Base-by-base conservation (phyloP, 2,888 invertebrate genomes). In the Globia sparganii region DNA sequence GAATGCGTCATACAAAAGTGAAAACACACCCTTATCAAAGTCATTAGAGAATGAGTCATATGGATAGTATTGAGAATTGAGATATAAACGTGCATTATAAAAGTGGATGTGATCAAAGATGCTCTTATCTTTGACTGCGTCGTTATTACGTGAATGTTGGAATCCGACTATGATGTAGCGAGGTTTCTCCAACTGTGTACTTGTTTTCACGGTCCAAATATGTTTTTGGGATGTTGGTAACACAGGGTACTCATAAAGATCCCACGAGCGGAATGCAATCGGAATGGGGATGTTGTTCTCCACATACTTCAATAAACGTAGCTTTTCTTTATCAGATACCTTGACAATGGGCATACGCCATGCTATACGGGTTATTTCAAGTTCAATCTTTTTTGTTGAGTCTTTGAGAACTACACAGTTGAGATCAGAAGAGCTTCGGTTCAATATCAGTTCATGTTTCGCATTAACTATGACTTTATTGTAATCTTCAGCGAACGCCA, bases 211-310 rank as follows among this genome's bases (percentile, higher is more conserved):
- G 28, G 87, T 72, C 92, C 92, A 91, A 59, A 88, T 84, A 76
- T 91, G 87, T 79, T 91, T 87, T 61, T 83, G 83, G 40, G 91
- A 91, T 75, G 78, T 81, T 34, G 91, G 92, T 75, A 94, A 72
- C 72, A n/a, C n/a, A n/a, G n/a, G n/a, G n/a, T n/a, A 89, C 81
- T 92, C 91, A 77, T 92, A 91, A 40, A 94, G 75, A 75, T 93
- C 92, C 93, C 93, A 94, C 71, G 90, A 90, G 70, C 93, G 80
- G 84, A 91, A 93, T 85, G 75, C 77, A 64, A 83, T 86, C 83
- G 77, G 91, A 85, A 72, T 90, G 77, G 70, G 90, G 89, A 62
- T 89, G 84, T 88, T 91, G 90, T 82, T 85, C 78, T 87, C 86
- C 72, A 86, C 83, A 73, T 78, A 46, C 73, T 85, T 85, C 0